Conservation (phyloP, 2,888 invertebrate genomes). For the Catocala fraxini region DNA sequence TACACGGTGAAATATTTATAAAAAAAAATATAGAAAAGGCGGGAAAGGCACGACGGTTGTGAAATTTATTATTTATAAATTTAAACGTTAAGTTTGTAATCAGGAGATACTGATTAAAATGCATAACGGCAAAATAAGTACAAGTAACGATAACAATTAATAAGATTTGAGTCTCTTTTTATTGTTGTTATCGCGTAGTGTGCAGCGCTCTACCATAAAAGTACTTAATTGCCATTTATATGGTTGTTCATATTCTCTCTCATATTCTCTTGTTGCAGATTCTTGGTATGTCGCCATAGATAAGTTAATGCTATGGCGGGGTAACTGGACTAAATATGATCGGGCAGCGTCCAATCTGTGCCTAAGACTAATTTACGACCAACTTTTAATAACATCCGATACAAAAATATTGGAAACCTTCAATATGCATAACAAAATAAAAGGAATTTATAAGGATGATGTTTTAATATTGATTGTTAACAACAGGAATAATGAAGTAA, state of each 20-base stretch:
- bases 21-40: no score
- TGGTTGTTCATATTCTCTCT: not conserved
- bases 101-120: slow-evolving; percentile 11
- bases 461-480: slow-evolving; percentile 68
- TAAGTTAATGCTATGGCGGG: slow-evolving; percentile 72
- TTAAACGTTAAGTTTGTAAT: no score
- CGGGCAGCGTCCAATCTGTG: slow-evolving; percentile 43
- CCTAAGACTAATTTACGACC: slow-evolving; percentile 67
- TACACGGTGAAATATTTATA: no score
- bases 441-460: slow-evolving; percentile 74
- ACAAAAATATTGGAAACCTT: slow-evolving; percentile 71
- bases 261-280: slow-evolving; percentile 59
- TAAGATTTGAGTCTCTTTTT: no score
- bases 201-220: no score
- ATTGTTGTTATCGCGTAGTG: no score
- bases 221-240: no score
- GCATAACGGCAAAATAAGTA: slow-evolving; percentile 10
- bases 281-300: slow-evolving; percentile 61
- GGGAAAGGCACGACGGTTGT: no score
- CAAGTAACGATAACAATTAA: not conserved
- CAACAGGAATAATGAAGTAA: slow-evolving; percentile 59
- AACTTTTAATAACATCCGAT: slow-evolving; percentile 65
- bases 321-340: slow-evolving; percentile 67
- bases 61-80: no score
- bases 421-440: slow-evolving; percentile 69